Percentiles rank a stretch among this genome's conserved stretches.
phyloP scores from a whole-genome alignment of 2,797 vertebrate genomes.

The Cuniculus paca region DNA sequence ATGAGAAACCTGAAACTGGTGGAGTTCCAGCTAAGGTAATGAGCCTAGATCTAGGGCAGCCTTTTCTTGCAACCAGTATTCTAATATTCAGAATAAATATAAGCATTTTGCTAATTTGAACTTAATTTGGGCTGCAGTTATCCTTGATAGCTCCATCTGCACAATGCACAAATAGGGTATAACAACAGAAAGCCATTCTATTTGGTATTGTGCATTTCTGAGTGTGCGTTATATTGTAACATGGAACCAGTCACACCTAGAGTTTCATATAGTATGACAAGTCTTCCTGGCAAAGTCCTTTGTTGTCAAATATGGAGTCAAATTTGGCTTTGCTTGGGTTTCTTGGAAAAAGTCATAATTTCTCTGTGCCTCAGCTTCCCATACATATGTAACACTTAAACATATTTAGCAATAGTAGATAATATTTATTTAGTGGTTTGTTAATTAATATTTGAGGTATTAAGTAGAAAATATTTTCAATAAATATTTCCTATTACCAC shows the following conservation, averaged over 20 bases:
- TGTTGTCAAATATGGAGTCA: slow-evolving; percentile 15
- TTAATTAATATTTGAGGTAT: slow-evolving; percentile 27
- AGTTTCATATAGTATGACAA: background rate
- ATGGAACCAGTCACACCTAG: background rate
- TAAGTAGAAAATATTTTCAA: slow-evolving; percentile 5
- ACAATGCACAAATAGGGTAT: background rate
- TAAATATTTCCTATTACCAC: slow-evolving; percentile 3
- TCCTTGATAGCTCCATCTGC: background rate
- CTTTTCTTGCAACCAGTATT: background rate
- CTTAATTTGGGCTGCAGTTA: background rate
- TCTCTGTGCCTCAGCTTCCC: slow-evolving; percentile 15
- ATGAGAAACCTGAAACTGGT: background rate
- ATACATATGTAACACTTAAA: background rate
- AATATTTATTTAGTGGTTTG: background rate
- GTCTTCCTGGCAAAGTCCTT: background rate
- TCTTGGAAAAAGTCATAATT: slow-evolving; percentile 1
- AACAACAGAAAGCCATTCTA: background rate
- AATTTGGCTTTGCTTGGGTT: slow-evolving; percentile 13
- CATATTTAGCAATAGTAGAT: background rate
- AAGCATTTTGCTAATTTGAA: background rate
- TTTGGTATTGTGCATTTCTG: background rate
- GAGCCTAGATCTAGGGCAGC: background rate
- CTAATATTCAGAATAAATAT: background rate
- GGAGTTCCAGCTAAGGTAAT: background rate
- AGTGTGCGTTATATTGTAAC: slow-evolving; percentile 7